Evolutionary conservation across 2,113 vertebrate genomes (phyloP).

Genomic region (Callospermophilus lateralis): DNA sequence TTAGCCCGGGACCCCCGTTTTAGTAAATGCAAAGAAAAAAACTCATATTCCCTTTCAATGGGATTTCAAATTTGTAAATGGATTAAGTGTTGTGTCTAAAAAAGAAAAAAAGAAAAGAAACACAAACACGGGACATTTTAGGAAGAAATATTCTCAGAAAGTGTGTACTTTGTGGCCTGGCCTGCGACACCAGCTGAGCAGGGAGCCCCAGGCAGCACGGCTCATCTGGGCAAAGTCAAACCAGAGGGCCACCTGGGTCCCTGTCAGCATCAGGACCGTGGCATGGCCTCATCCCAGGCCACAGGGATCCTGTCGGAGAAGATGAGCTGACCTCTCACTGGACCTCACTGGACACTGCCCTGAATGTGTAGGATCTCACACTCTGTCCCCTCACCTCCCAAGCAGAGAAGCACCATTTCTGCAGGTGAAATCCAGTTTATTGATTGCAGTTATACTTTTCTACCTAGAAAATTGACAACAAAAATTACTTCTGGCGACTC

Average conservation of each 20-base stretch:
- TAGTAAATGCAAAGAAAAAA: neutral
- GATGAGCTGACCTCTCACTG: fast-evolving
- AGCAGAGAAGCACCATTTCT: neutral
- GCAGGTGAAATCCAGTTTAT: neutral
- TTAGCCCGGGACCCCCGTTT: neutral
- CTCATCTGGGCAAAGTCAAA: neutral
- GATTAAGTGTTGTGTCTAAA: neutral
- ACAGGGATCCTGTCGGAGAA: neutral
- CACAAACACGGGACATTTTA: neutral
- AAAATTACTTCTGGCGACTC: neutral
- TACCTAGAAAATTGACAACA: neutral
- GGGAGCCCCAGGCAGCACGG: neutral
- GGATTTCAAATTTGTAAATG: neutral
- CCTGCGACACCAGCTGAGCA: neutral
- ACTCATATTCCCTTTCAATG: neutral
- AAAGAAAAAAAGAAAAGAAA: neutral
- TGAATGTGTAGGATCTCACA: fast-evolving
- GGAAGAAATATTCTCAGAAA: neutral
- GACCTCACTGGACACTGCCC: neutral
- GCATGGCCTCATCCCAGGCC: neutral
- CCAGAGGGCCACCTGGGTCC: neutral
- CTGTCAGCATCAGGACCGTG: no score
- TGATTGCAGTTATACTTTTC: neutral
- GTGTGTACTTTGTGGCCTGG: neutral
- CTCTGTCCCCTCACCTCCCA: neutral